Evolutionary conservation across 1,140 invertebrate genomes (phyloP), one percentile per base, ranked within the genome.

Genomic region (Drosophila kepulauana): DNA sequence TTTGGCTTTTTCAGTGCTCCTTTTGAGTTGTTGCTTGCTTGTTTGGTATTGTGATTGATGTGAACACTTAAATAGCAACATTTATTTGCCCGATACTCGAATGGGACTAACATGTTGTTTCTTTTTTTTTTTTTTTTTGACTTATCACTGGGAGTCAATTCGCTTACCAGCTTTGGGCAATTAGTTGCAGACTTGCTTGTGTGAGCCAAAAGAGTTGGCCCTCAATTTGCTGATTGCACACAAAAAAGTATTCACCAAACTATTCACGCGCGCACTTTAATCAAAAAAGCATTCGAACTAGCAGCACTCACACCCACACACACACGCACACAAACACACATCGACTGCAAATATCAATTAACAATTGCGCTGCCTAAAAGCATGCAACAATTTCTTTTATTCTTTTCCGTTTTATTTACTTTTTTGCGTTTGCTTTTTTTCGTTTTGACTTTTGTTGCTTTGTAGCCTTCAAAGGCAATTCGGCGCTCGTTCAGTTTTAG

Each of bases 191-290:
- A 52, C 28, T 25, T 25, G 46, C 59, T 30, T 20, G 51, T 64
- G 49, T 64, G 62, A 10, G 35, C 35, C 48, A 15, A 38, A 57
- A 48, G 13, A 28, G 54, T 41, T 43, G 69, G 16, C 62, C 63
- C 61, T 71, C 75, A 68, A 48, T 78, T 79, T 51, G 68, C 63
- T 75, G 78, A 84, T 85, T 84, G 81, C 81, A 69, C 75, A 52
- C 66, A 59, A 64, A 58, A 25, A 72, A 48, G 45, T 71, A 71
- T 61, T 65, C 74, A 72, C 56, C 58, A 67, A 80, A 67, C 77
- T 66, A 84, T 77, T 77, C 77, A 74, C 56, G 78, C 82, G 69
- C 75, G 82, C 63, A 74, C 82, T 75, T 86, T 78, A 81, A 86
- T 85, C 82, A 85, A 86, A 80, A 74, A 73, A 67, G 41, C 56